Evolutionary conservation across 2,888 invertebrate genomes (phyloP).

Genomic region (Folsomia candida): DNA sequence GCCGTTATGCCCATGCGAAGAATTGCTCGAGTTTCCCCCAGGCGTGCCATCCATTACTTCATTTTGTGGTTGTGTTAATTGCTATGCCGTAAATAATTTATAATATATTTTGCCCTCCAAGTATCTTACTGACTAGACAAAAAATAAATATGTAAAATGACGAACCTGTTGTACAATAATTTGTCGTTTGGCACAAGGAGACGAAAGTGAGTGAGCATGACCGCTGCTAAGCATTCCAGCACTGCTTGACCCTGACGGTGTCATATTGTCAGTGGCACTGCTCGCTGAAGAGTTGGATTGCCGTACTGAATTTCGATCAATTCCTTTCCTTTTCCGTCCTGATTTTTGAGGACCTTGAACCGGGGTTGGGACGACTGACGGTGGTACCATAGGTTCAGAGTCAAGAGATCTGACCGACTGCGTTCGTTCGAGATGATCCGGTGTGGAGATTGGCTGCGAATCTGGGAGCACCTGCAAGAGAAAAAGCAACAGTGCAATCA

Average conservation of each 20-base stretch:
- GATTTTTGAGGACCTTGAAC: slow-evolving; percentile 47
- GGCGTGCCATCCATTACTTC: slow-evolving; percentile 47
- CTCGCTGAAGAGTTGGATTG: neutral
- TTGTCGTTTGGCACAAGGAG: slow-evolving; percentile 48
- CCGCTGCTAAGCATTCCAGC: slow-evolving; percentile 16
- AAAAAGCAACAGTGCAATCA: slow-evolving; percentile 8
- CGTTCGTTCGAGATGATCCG: slow-evolving; percentile 47
- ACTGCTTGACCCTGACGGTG: slow-evolving; percentile 9
- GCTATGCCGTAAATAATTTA: too few relatives aligned
- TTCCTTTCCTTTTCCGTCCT: slow-evolving; percentile 54
- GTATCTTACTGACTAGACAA: too few relatives aligned
- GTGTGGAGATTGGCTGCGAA: slow-evolving; percentile 49
- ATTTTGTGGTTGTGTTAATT: too few relatives aligned
- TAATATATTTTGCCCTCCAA: too few relatives aligned
- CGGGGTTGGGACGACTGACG: slow-evolving; percentile 61
- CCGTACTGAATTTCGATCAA: slow-evolving; percentile 26
- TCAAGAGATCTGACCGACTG: slow-evolving; percentile 50
- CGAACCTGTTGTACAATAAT: slow-evolving; percentile 51
- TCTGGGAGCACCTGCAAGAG: slow-evolving; percentile 44
- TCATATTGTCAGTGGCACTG: slow-evolving; percentile 11
- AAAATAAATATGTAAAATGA: too few relatives aligned
- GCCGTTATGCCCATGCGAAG: slow-evolving; percentile 27
- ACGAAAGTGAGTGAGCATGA: slow-evolving; percentile 34
- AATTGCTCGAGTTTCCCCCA: slow-evolving; percentile 27
- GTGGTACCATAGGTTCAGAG: slow-evolving; percentile 49